Percentiles rank a stretch among this genome's conserved stretches.
Conservation (phyloP, 2,888 invertebrate genomes). For the Drosophila kanekoi region DNA sequence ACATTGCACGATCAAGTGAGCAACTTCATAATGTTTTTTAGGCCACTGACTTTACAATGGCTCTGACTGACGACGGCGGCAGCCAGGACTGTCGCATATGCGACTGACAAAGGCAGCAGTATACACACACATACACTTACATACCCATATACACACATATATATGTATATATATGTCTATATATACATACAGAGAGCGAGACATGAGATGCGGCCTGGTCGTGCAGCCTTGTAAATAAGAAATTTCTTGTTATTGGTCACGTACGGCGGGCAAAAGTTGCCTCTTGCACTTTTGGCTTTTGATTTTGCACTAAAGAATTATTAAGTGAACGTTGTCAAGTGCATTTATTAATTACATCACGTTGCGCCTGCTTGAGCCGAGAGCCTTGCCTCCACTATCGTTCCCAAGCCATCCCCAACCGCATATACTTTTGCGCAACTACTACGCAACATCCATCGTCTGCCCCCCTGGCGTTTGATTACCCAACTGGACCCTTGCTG, state of each 20-base stretch:
- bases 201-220: constrained; percentile 1
- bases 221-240: constrained; percentile 55
- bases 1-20: constrained; percentile 84
- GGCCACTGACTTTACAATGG: constrained; percentile 78
- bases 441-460: neutral
- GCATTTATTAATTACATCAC: constrained; percentile 75
- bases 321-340: constrained; percentile 78
- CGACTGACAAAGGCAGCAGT: constrained; percentile 14
- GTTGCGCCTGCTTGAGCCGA: constrained; percentile 21
- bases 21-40: constrained; percentile 81
- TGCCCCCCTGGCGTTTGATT: no score
- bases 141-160: constrained; percentile 1
- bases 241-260: constrained; percentile 78
- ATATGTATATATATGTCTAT: neutral
- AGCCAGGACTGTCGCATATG: constrained; percentile 19
- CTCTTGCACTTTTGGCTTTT: constrained; percentile 75
- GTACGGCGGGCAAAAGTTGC: constrained; percentile 65
- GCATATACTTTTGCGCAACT: neutral
- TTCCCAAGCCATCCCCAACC: neutral
- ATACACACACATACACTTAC: constrained; percentile 10
- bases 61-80: constrained; percentile 41
- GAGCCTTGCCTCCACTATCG: neutral
- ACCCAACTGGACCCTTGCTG: no score
- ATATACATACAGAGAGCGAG: constrained; percentile 8
- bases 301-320: constrained; percentile 67